A percentile compares a stretch with the other conserved stretches of the same genome.
Conservation (phyloP, 2,797 vertebrate genomes). For the Anguilla marmorata region DNA sequence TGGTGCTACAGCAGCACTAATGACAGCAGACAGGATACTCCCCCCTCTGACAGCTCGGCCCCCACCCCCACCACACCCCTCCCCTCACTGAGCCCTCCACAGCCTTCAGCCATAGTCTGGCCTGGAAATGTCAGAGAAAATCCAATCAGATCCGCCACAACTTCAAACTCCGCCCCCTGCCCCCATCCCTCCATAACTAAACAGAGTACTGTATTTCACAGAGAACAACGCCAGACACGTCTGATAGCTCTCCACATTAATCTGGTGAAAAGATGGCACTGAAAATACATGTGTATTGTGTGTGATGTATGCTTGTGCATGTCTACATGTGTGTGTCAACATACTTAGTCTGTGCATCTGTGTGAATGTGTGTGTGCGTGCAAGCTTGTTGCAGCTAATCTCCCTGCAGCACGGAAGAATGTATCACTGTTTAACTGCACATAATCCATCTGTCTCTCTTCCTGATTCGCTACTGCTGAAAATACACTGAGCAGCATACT, state of each 20-base stretch:
- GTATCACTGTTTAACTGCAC: not conserved
- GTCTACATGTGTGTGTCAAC: conserved; percentile 6
- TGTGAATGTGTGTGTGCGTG: not conserved
- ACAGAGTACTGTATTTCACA: not conserved
- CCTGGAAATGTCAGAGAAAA: not conserved
- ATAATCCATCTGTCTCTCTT: not conserved
- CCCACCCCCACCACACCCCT: conserved; percentile 3
- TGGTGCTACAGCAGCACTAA: not conserved
- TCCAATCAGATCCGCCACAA: not conserved
- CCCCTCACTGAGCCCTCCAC: not conserved
- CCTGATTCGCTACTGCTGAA: not conserved
- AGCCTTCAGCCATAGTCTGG: not conserved
- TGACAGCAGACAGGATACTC: not conserved
- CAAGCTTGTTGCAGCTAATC: not conserved
- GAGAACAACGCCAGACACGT: not conserved
- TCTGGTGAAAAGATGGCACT: not conserved
- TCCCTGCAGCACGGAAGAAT: not conserved
- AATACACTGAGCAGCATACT: not conserved
- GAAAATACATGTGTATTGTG: not conserved
- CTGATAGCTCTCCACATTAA: not conserved
- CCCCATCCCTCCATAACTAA: not conserved
- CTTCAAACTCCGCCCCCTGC: not conserved
- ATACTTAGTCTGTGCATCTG: no score
- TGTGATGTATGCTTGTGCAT: conserved; percentile 29
- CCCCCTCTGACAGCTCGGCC: not conserved